A percentile compares a stretch with the other conserved stretches of the same genome.
phyloP scores from a whole-genome alignment of 2,113 vertebrate species.

The Oncorhynchus mykiss region DNA sequence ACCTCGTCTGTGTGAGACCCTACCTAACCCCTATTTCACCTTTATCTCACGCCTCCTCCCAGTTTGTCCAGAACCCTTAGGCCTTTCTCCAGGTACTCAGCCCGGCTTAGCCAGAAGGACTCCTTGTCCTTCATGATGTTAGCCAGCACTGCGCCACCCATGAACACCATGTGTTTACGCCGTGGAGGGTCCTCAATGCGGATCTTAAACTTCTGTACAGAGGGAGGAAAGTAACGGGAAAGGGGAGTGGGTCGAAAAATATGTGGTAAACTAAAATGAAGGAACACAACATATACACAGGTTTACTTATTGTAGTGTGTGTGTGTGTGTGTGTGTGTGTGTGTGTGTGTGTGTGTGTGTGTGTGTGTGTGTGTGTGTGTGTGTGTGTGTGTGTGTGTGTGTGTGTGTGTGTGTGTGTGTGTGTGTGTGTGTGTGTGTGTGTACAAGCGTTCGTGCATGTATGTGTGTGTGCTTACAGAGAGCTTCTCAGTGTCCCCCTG shows the following conservation, averaged over 20 bases:
- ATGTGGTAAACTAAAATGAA: neutral
- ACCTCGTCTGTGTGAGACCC: too few species aligned
- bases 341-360: neutral
- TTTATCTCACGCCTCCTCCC: slow-evolving; percentile 59
- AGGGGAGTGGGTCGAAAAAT: slow-evolving; percentile 1
- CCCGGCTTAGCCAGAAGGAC: slow-evolving; percentile 58
- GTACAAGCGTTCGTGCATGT: neutral
- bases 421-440: too few species aligned
- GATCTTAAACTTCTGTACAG: slow-evolving; percentile 64
- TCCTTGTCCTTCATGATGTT: slow-evolving; percentile 72
- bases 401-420: neutral
- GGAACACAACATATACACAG: neutral
- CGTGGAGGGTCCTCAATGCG: slow-evolving; percentile 66
- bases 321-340: neutral
- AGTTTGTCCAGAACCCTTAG: slow-evolving; percentile 72
- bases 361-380: neutral
- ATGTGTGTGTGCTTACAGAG: slow-evolving; percentile 71
- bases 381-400: neutral
- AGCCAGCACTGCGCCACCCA: slow-evolving; percentile 64
- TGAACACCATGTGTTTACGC: slow-evolving; percentile 69
- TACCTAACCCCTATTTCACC: too few species aligned
- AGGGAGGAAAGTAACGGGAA: neutral
- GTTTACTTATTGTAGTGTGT: neutral
- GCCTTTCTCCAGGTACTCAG: slow-evolving; percentile 64
- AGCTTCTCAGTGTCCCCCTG: slow-evolving; percentile 87